Conservation (phyloP, 2,888 invertebrate species). For the Morpho deidamia region DNA sequence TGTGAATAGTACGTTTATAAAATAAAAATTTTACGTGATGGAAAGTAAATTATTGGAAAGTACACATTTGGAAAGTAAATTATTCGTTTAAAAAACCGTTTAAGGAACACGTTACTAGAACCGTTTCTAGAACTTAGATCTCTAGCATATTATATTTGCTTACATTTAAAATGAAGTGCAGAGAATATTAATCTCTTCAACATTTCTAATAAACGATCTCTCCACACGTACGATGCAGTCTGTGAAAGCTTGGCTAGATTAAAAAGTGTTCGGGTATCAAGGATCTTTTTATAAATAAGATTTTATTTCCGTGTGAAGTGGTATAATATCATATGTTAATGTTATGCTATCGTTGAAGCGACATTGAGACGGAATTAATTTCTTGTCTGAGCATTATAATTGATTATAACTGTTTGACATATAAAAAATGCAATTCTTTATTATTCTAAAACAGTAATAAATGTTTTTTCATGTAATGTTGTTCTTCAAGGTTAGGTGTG, state of each 20-base stretch:
- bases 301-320: constrained; percentile 12
- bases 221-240: background rate
- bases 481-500: background rate
- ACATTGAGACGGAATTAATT: constrained; percentile 13
- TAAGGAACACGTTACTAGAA: too few species aligned
- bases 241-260: background rate
- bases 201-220: too few species aligned
- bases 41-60: too few species aligned
- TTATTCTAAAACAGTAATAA: background rate
- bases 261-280: constrained; percentile 8
- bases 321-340: constrained; percentile 8
- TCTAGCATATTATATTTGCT: too few species aligned
- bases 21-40: too few species aligned
- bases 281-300: constrained; percentile 14
- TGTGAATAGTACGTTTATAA: too few species aligned
- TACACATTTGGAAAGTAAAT: too few species aligned
- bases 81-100: too few species aligned
- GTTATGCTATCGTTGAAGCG: constrained; percentile 6
- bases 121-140: too few species aligned
- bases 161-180: too few species aligned
- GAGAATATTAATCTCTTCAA: too few species aligned
- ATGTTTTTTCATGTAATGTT: background rate
- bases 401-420: constrained; percentile 4
- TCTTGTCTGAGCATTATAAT: constrained; percentile 4
- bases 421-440: constrained; percentile 1